These are phyloP conservation scores for Dromaius novaehollandiae DNA, from an alignment of 2,113 vertebrate genomes.

Conservation along the genomic window DNA sequence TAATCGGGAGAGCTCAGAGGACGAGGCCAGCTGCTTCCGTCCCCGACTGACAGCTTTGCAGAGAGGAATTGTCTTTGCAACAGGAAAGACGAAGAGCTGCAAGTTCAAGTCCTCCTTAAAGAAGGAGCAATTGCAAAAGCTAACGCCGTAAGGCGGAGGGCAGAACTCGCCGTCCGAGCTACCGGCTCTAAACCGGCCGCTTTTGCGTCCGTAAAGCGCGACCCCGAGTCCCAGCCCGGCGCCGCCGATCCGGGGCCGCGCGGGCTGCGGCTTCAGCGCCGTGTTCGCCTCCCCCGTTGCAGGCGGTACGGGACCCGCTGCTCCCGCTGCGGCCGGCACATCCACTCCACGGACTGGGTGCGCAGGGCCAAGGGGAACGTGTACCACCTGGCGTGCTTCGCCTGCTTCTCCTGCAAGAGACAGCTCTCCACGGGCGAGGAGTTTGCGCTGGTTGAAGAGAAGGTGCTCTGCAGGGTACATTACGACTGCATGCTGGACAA, in stretches of 20 bases:
- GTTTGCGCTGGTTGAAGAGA: conserved; percentile 96
- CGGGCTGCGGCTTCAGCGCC: no score
- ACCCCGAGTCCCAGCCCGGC: no score
- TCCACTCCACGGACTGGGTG: conserved; percentile 98
- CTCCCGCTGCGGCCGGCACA: conserved; percentile 93
- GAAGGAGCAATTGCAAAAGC: not conserved
- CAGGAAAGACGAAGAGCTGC: not conserved
- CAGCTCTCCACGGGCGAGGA: conserved; percentile 98
- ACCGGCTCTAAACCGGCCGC: rapidly evolving
- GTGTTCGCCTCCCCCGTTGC: not conserved
- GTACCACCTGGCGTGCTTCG: conserved; percentile 96
- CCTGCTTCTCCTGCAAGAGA: conserved; percentile 97
- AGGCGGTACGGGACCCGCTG: conserved; percentile 97
- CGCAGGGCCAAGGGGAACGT: conserved; percentile 94
- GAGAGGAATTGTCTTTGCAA: not conserved
- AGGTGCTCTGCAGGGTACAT: conserved; percentile 94
- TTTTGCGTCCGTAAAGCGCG: no score
- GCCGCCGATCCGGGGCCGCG: no score
- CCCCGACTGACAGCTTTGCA: not conserved
- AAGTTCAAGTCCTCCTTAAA: not conserved
- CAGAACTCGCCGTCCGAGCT: not conserved
- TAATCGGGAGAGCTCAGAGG: not conserved
- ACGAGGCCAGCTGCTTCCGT: not conserved
- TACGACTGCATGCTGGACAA: conserved; percentile 99
- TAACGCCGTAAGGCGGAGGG: not conserved